Percentiles rank a stretch among this genome's conserved stretches.
Evolutionary conservation across 2,888 invertebrate genomes (phyloP).

Genomic region (Acrobasis repandana): DNA sequence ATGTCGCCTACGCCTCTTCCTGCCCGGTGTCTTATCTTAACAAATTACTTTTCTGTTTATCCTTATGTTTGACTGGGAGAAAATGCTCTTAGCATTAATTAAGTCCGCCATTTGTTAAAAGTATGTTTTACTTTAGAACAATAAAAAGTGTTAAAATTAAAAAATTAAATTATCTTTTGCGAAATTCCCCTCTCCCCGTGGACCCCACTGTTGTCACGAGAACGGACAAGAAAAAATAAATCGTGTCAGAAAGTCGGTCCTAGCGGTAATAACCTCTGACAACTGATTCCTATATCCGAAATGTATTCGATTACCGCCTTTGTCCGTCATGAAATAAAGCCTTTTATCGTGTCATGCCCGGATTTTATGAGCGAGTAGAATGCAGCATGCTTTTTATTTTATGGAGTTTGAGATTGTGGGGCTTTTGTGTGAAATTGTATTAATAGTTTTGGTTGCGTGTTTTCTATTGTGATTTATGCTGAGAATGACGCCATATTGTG

Average conservation of each 20-base stretch:
- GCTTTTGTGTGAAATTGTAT: constrained; percentile 1
- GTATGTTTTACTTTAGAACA: too few species aligned
- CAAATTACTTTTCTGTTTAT: too few species aligned
- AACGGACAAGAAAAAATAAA: constrained; percentile 18
- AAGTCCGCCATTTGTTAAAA: too few species aligned
- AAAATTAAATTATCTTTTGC: constrained; percentile 21
- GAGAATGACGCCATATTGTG: too few species aligned
- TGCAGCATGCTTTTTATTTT: constrained; percentile 20
- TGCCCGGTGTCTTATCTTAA: too few species aligned
- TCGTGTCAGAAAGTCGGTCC: constrained; percentile 14
- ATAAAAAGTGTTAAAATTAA: too few species aligned
- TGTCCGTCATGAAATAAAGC: neutral
- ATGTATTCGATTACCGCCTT: constrained; percentile 16
- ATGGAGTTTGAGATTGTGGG: constrained; percentile 10
- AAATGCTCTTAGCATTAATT: too few species aligned
- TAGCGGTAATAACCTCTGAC: constrained; percentile 22
- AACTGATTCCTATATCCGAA: constrained; percentile 22
- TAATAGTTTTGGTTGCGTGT: constrained; percentile 10
- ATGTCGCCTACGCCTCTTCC: too few species aligned
- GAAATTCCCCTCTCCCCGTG: constrained; percentile 2
- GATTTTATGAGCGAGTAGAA: constrained; percentile 10
- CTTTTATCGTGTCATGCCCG: neutral
- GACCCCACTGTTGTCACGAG: constrained; percentile 24
- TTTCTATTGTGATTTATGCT: neutral
- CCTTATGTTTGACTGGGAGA: too few species aligned